Base-by-base conservation (phyloP, 2,113 vertebrate species). In the Gymnarchus niloticus region DNA sequence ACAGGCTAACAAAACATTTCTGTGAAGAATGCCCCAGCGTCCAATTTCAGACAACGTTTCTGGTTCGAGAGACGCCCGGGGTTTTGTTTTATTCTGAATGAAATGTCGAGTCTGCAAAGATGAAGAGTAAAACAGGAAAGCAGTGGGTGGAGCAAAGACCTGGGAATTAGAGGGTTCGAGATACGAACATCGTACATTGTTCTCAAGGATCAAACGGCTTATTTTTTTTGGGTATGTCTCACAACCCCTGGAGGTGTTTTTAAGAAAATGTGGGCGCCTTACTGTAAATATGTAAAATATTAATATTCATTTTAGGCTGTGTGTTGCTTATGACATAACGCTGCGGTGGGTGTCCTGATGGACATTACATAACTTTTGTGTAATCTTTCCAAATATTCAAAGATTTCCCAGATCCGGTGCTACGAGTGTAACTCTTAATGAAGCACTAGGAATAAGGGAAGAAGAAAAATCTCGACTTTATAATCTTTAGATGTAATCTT, bases 21-120 rank as follows among this genome's bases (percentile, higher is more conserved):
- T 73, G 65, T 73, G 65, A 73, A 73, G 65, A 73, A 73, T 73
- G 65, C 65, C 65, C 65, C 65, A 73, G 65, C 5, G 65, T 73
- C 65, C 65, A 73, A 12, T 73, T 73, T 41, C 65, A 28, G 65
- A 17, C 33, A 73, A 73, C 12, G 65, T 41, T 33, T 73, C 33
- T 33, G 12, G 65, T 5, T 37, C 37, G 33, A 3, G 19, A 37
- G 2, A 41, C 65, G 12, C 33, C 19, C 10, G 65, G 33, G 65
- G 12, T 19, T 73, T 41, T 41, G 65, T 73, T 73, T 73, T 73
- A 73, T 73, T 28, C 65, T 73, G 65, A 73, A 28, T 3, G 65
- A 41, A 73, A 73, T 19, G 65, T 41, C 33, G 65, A 7, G 65
- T 73, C 28, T 37, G 33, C 61, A 69, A 69, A 37, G 61, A 69